Conservation (phyloP, 2,888 invertebrate species). For the Sinhomidia bicolor region DNA sequence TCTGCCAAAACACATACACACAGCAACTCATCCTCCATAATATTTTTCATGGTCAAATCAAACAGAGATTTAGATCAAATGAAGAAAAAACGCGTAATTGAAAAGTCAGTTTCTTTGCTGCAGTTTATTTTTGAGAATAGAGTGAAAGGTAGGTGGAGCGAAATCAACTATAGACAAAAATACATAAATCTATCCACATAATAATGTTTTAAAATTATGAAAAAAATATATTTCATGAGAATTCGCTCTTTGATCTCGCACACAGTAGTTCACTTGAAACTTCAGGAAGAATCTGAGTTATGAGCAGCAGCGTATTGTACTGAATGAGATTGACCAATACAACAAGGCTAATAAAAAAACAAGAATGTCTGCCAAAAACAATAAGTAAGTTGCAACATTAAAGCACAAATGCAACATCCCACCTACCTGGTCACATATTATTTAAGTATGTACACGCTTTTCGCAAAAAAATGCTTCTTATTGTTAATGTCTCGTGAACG, state of each 20-base stretch:
- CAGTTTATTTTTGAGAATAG: not conserved
- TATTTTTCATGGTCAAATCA: no score
- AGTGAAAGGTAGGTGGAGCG: not conserved
- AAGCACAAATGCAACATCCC: not conserved
- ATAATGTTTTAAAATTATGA: not conserved
- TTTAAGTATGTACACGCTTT: not conserved
- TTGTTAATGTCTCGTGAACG: not conserved
- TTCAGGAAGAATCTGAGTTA: conserved; percentile 36
- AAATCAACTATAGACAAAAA: not conserved
- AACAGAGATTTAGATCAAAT: no score
- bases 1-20: no score
- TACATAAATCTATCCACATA: conserved; percentile 1
- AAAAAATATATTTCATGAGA: conserved; percentile 10
- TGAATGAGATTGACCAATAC: not conserved
- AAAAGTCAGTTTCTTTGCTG: no score
- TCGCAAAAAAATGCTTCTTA: not conserved
- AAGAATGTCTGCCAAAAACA: conserved; percentile 37
- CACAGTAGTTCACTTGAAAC: not conserved
- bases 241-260: conserved; percentile 53
- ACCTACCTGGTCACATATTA: no score
- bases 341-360: conserved; percentile 24
- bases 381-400: conserved; percentile 6
- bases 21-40: no score
- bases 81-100: no score
- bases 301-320: conserved; percentile 2